Evolutionary conservation across 1,140 invertebrate genomes (phyloP).

Genomic region (Paralvinella palmiformis): DNA sequence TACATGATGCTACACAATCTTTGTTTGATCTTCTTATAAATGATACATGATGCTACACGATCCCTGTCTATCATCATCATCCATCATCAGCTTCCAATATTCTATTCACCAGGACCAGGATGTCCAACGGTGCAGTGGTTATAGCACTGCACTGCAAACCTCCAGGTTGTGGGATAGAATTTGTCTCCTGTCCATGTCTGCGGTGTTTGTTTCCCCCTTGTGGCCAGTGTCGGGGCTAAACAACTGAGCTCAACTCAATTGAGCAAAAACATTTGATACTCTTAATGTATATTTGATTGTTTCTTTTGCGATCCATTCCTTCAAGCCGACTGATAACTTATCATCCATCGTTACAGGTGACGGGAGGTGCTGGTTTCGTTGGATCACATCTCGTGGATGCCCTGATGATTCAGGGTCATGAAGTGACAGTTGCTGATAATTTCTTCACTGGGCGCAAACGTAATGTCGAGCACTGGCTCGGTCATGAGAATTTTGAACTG

Average conservation of each 20-base stretch:
- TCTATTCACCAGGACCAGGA: no score
- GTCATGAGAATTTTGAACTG: slow-evolving; percentile 97
- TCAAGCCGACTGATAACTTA: not conserved
- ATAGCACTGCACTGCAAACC: no score
- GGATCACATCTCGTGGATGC: slow-evolving; percentile 95
- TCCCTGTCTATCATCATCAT: no score
- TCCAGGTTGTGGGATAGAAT: no score
- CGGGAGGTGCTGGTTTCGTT: slow-evolving; percentile 98
- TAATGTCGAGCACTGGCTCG: slow-evolving; percentile 98
- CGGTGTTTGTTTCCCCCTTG: not conserved
- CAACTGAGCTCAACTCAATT: not conserved
- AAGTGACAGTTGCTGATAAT: slow-evolving; percentile 97
- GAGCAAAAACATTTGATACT: not conserved
- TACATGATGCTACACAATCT: no score
- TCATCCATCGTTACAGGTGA: slow-evolving; percentile 59
- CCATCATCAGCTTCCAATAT: no score
- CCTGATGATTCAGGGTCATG: slow-evolving; percentile 93
- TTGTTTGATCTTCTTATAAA: no score
- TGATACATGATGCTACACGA: no score
- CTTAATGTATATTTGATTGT: not conserved
- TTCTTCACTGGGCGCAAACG: slow-evolving; percentile 95
- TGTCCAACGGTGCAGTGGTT: no score
- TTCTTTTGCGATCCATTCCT: not conserved
- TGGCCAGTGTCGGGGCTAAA: not conserved
- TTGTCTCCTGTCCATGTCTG: no score